These are phyloP conservation scores for Cheilosia pagana DNA, from an alignment of 2,888 invertebrate genomes.

Conservation along the genomic window DNA sequence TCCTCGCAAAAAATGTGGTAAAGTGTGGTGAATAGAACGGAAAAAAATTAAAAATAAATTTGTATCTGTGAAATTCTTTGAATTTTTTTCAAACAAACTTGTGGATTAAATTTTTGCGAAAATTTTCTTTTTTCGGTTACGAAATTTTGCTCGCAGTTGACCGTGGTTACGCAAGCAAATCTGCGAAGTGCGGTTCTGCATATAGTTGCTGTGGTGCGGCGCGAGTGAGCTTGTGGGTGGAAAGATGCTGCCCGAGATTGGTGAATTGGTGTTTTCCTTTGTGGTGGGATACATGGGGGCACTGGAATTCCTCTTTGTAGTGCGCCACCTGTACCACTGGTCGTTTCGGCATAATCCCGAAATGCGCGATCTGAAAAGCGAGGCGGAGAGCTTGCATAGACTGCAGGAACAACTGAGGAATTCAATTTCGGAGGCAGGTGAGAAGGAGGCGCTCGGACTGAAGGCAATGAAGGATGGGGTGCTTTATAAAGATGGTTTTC, in stretches of 20 bases:
- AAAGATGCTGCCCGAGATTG: constrained; percentile 85
- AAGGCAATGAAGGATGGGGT: constrained; percentile 82
- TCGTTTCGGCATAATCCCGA: constrained; percentile 79
- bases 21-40: constrained; percentile 62
- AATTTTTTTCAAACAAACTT: constrained; percentile 17
- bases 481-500: constrained; percentile 81
- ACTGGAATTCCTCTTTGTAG: constrained; percentile 85
- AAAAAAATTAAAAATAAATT: constrained; percentile 51
- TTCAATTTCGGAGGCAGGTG: constrained; percentile 77
- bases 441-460: constrained; percentile 76
- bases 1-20: constrained; percentile 48
- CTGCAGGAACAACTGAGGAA: constrained; percentile 80
- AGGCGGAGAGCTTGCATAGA: constrained; percentile 77
- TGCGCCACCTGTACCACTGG: constrained; percentile 82
- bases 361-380: constrained; percentile 66
- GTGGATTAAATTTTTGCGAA: constrained; percentile 18
- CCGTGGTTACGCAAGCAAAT: constrained; percentile 78
- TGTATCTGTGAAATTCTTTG: constrained; percentile 30
- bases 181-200: constrained; percentile 59
- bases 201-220: constrained; percentile 3
- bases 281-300: constrained; percentile 90
- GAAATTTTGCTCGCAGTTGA: constrained; percentile 54
- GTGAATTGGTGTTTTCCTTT: constrained; percentile 89
- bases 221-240: constrained; percentile 73
- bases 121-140: constrained; percentile 59